A percentile compares a stretch with the other conserved stretches of the same genome.
Conservation (phyloP, 2,113 vertebrate genomes). For the Euleptes europaea region DNA sequence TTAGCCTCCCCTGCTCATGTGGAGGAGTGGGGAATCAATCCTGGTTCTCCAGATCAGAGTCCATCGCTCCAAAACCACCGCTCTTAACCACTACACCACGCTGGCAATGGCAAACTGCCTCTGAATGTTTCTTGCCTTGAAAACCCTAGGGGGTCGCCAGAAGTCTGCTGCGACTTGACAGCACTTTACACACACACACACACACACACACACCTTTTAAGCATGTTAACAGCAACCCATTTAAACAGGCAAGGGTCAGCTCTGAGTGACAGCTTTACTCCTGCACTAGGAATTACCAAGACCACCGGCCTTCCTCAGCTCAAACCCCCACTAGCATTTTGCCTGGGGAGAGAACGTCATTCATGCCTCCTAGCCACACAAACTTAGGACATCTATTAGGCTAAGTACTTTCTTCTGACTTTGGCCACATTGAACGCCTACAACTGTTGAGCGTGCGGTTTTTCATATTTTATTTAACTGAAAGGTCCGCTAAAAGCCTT, state of each 20-base stretch:
- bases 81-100: too few relatives aligned
- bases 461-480: conserved; percentile 59
- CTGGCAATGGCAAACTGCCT: too few relatives aligned
- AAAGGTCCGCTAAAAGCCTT: conserved; percentile 34
- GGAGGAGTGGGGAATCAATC: too few relatives aligned
- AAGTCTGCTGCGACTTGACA: too few relatives aligned
- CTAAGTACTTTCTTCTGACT: not conserved
- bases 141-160: too few relatives aligned
- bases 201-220: too few relatives aligned
- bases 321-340: conserved; percentile 11
- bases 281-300: not conserved
- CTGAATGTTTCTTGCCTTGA: too few relatives aligned
- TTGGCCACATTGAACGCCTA: not conserved
- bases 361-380: not conserved
- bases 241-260: not conserved
- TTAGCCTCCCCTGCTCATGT: too few relatives aligned
- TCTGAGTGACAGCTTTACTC: not conserved
- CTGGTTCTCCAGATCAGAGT: too few relatives aligned
- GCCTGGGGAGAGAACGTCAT: not conserved
- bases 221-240: not conserved
- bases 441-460: conserved; percentile 24
- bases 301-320: not conserved
- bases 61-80: too few relatives aligned
- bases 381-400: not conserved
- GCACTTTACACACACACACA: too few relatives aligned